Percentiles rank a stretch among this genome's conserved stretches.
Conservation (phyloP, 1,140 invertebrate genomes). For the Chironomus striatipennis region DNA sequence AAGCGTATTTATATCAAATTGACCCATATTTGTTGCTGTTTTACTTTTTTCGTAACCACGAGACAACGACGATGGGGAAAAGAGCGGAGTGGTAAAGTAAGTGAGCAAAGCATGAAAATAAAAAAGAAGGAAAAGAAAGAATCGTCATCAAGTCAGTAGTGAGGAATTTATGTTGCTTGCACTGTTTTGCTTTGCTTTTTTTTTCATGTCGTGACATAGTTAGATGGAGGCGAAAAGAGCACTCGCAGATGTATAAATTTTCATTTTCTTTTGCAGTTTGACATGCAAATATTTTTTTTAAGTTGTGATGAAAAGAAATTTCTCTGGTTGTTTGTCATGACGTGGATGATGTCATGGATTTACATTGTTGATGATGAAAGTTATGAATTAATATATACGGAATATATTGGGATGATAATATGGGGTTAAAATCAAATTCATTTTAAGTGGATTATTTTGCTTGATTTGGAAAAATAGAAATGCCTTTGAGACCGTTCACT, state of each 20-base stretch:
- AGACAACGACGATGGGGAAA: neutral
- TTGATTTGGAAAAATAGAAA: too few species aligned
- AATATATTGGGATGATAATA: too few species aligned
- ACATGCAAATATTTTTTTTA: neutral
- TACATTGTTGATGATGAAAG: too few species aligned
- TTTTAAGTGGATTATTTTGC: too few species aligned
- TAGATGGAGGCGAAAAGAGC: neutral
- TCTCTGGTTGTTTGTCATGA: neutral
- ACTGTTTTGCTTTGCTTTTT: neutral
- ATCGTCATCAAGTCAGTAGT: constrained; percentile 6
- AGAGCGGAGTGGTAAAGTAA: neutral
- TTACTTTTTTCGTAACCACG: neutral
- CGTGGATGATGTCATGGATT: too few species aligned
- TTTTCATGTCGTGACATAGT: constrained; percentile 12
- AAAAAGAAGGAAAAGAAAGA: too few species aligned
- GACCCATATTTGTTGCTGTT: constrained; percentile 22
- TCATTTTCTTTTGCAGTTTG: too few species aligned
- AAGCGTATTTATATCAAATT: constrained; percentile 18
- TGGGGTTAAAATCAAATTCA: too few species aligned
- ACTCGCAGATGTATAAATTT: too few species aligned
- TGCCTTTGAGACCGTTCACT: too few species aligned
- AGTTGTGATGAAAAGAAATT: neutral
- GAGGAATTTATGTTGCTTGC: constrained; percentile 12
- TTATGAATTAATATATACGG: too few species aligned
- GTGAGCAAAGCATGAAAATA: neutral